These are phyloP conservation scores for Drosophila borealis DNA, from an alignment of 2,888 invertebrate genomes.

Conservation along the genomic window DNA sequence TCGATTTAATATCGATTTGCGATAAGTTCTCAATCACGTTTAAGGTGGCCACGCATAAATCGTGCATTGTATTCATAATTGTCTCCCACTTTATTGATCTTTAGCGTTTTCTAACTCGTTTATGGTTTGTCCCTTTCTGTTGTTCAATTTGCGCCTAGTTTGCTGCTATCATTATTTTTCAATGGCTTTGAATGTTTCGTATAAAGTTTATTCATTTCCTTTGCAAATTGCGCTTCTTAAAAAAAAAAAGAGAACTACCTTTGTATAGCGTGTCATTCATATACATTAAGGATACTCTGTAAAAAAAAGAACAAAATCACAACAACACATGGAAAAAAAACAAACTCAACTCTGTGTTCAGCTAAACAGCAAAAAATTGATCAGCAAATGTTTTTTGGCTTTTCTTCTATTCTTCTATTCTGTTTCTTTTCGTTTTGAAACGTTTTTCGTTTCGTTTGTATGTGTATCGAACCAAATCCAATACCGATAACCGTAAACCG, in stretches of 20 bases:
- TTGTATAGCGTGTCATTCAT: constrained; percentile 32
- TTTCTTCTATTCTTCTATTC: constrained; percentile 69
- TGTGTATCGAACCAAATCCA: constrained; percentile 55
- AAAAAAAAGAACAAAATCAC: constrained; percentile 26
- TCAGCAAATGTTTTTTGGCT: constrained; percentile 75
- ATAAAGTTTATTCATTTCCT: constrained; percentile 56
- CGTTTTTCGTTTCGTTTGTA: constrained; percentile 60
- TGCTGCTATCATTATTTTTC: constrained; percentile 36
- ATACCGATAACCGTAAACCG: constrained; percentile 47
- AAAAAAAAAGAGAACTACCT: constrained; percentile 19
- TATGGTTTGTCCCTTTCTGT: constrained; percentile 30
- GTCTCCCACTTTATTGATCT: constrained; percentile 16
- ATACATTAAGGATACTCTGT: constrained; percentile 25
- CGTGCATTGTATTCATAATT: neutral
- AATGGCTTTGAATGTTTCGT: constrained; percentile 64
- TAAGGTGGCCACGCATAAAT: neutral
- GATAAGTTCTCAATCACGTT: neutral
- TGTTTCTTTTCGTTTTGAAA: constrained; percentile 52
- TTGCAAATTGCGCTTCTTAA: constrained; percentile 49
- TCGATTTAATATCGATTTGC: neutral
- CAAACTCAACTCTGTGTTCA: constrained; percentile 32
- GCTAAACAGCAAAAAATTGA: constrained; percentile 58
- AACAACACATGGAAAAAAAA: constrained; percentile 30
- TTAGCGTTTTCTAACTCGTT: constrained; percentile 35
- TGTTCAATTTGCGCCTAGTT: constrained; percentile 38